These are phyloP conservation scores for Drosophila kambysellisi DNA, from an alignment of 2,888 invertebrate genomes.

Conservation along the genomic window DNA sequence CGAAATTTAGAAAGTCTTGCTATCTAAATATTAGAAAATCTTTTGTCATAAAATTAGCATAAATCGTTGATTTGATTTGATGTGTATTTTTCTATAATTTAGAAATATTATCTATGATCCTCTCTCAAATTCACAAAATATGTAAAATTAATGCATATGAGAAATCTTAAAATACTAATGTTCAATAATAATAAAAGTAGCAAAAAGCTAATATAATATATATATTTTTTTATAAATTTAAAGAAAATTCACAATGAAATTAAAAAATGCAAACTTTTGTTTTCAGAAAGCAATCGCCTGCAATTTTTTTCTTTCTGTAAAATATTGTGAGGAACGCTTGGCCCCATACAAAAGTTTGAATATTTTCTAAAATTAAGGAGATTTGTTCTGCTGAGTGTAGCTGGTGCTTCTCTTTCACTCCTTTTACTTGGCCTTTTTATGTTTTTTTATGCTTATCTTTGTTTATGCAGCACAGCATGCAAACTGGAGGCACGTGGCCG, in stretches of 20 bases:
- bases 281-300: not conserved
- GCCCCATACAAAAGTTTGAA: too few relatives aligned
- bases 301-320: not conserved
- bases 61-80: too few relatives aligned
- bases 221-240: not conserved
- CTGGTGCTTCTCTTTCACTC: conserved; percentile 6
- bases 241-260: not conserved
- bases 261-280: not conserved
- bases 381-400: not conserved
- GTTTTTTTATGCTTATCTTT: conserved; percentile 60
- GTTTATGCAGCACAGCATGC: conserved; percentile 60
- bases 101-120: not conserved
- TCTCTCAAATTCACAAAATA: not conserved
- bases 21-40: not conserved
- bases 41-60: not conserved
- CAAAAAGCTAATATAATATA: too few relatives aligned
- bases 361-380: not conserved
- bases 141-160: not conserved
- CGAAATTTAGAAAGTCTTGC: not conserved
- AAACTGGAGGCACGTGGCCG: conserved; percentile 46
- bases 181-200: too few relatives aligned
- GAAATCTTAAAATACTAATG: not conserved
- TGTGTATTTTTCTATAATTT: not conserved
- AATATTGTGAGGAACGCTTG: not conserved
- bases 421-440: not conserved